Evolutionary conservation across 2,113 vertebrate genomes (phyloP), one percentile per base, ranked within the genome.

Genomic region (Xiphorhynchus elegans): DNA sequence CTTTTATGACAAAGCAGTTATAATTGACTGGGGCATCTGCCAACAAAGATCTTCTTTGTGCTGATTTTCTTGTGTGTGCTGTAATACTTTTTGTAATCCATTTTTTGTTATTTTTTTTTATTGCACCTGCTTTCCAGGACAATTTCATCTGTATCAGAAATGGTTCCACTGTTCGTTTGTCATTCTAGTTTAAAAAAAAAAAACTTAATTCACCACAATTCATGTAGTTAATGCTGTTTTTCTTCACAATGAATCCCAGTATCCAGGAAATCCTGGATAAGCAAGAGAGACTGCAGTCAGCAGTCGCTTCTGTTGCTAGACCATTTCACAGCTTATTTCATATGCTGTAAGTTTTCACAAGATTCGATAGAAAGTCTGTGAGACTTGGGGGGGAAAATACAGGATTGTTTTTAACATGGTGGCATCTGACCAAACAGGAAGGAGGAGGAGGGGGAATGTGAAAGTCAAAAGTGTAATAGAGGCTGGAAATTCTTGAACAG

Each of bases 401-500:
- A 81, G 80, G 87, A 82, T 80, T 87, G 85, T 91, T 97, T 97
- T 95, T 95, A 88, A 95, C 92, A 87, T 4, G 9, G 77, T 90
- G 70, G 46, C 87, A 94, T 85, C 82, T 96, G 90, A 96, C 89
- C 90, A 96, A 96, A 75, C 4, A 11, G 79, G 52, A 93, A 62
- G 58, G 52, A 90, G 80, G 67, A 85, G 72, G 84, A 83, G 85
- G 53, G 49, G 23, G 47, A 82, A 90, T 2, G 52, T 88, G 84
- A 84, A 93, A 96, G 96, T 95, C 92, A 96, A 87, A 96, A 84
- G 91, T 81, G 89, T 89, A 95, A 87, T 39, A 58, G 84, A 87
- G 81, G 84, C 91, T 97, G 80, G 86, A 96, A 97, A 97, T 90
- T 79, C 88, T 81, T 90, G 94, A 98, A 95, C 97, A 97, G 97